Percentiles rank a stretch among this genome's conserved stretches.
phyloP scores from a whole-genome alignment of 1,140 invertebrate genomes.

The Dendrolimus kikuchii region DNA sequence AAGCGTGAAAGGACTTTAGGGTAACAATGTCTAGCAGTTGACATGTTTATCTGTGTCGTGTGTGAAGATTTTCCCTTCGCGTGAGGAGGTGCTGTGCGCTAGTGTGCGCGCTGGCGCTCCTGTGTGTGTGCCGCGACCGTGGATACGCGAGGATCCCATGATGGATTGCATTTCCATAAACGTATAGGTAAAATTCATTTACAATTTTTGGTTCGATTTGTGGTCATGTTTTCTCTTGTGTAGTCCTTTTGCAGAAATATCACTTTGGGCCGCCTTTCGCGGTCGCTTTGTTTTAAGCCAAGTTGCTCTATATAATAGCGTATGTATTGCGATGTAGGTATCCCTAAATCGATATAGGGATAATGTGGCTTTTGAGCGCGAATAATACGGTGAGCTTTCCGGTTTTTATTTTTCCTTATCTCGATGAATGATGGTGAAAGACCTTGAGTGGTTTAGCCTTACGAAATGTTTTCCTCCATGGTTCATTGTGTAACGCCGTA shows the following conservation, averaged over 20 bases:
- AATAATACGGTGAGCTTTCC: conserved; percentile 28
- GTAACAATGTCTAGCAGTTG: conserved; percentile 71
- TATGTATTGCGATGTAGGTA: conserved; percentile 31
- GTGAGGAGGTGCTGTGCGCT: conserved; percentile 59
- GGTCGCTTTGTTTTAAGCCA: conserved; percentile 39
- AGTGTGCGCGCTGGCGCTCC: conserved; percentile 48
- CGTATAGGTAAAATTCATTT: conserved; percentile 63
- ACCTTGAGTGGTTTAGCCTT: conserved; percentile 38
- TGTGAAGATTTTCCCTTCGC: conserved; percentile 72
- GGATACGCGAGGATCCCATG: conserved; percentile 57
- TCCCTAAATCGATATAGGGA: conserved; percentile 43
- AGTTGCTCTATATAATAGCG: conserved; percentile 26
- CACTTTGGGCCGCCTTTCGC: conserved; percentile 19
- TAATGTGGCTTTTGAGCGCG: conserved; percentile 24
- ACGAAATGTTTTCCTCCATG: conserved; percentile 40
- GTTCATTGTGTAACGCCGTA: conserved; percentile 32
- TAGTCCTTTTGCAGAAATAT: conserved; percentile 17
- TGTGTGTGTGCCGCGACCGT: conserved; percentile 53
- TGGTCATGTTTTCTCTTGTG: conserved; percentile 18
- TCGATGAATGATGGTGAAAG: conserved; percentile 29
- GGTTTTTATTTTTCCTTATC: conserved; percentile 33
- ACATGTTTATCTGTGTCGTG: conserved; percentile 72
- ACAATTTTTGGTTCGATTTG: conserved; percentile 29
- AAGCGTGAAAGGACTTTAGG: conserved; percentile 66
- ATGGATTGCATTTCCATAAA: conserved; percentile 69